Evolutionary conservation across 2,888 invertebrate genomes (phyloP).

Genomic region (Digitonthophagus gazella): DNA sequence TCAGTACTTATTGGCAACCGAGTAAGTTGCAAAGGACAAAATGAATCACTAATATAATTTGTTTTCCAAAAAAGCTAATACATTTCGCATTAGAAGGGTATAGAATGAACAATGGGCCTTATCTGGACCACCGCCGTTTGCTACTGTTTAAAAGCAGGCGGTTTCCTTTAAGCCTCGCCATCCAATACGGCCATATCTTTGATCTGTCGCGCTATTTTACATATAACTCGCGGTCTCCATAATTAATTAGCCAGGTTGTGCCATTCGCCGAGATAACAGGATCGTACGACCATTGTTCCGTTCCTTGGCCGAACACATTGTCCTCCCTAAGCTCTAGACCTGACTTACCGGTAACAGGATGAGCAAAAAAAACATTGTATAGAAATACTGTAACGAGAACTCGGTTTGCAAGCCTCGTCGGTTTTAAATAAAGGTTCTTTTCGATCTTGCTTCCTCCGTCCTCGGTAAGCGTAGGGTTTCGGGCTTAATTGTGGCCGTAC

Average conservation of each 20-base stretch:
- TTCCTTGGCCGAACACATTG: constrained; percentile 11
- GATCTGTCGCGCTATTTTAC: constrained; percentile 45
- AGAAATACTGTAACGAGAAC: not conserved
- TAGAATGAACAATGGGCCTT: not conserved
- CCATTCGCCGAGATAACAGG: constrained; percentile 30
- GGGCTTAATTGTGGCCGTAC: constrained; percentile 8
- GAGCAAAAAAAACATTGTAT: not conserved
- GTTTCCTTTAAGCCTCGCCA: constrained; percentile 29
- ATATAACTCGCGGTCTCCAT: constrained; percentile 43
- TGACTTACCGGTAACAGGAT: not conserved
- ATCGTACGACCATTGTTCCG: constrained; percentile 10
- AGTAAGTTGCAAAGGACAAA: too few species aligned
- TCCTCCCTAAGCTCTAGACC: not conserved
- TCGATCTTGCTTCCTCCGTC: not conserved
- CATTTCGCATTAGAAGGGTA: not conserved
- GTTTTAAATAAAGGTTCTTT: not conserved
- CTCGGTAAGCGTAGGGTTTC: not conserved
- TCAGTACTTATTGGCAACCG: too few species aligned
- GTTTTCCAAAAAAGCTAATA: not conserved
- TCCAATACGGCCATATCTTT: constrained; percentile 46
- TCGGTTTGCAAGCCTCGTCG: not conserved
- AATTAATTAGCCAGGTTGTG: constrained; percentile 40
- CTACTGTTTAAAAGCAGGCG: constrained; percentile 23
- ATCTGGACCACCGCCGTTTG: not conserved
- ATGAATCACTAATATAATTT: too few species aligned